These are phyloP conservation scores for Terrapene triunguis DNA, from an alignment of 2,113 vertebrate species.

Conservation along the genomic window DNA sequence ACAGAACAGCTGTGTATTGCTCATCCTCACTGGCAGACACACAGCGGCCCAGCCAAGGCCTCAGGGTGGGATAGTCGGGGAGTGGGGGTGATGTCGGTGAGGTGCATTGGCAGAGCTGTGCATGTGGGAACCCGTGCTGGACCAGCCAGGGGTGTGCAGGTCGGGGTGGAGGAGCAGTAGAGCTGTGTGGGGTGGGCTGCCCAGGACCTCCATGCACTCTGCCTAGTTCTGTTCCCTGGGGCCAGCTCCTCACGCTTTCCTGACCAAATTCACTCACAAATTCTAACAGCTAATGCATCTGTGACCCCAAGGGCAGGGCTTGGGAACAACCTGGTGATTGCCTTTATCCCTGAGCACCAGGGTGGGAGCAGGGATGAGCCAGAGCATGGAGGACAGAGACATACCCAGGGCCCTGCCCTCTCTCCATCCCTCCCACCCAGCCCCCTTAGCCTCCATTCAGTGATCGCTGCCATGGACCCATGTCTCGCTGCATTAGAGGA, in stretches of 20 bases:
- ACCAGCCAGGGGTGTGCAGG: neutral
- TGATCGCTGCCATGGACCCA: neutral
- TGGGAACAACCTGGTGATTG: neutral
- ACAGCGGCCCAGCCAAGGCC: neutral
- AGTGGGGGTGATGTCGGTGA: neutral
- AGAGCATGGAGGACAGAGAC: too few relatives aligned
- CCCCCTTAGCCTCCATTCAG: neutral
- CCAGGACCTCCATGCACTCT: neutral
- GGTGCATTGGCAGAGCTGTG: neutral
- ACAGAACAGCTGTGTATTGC: neutral
- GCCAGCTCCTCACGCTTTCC: accelerated
- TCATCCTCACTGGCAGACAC: neutral
- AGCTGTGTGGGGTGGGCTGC: neutral
- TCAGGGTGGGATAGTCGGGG: neutral
- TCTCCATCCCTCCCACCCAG: neutral
- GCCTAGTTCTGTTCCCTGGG: accelerated
- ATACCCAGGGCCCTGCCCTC: neutral
- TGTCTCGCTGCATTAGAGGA: neutral
- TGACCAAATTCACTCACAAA: accelerated
- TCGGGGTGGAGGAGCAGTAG: neutral
- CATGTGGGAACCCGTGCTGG: neutral
- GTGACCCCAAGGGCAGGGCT: neutral
- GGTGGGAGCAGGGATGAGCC: neutral
- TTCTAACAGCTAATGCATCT: neutral
- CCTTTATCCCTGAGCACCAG: neutral